These are phyloP conservation scores for Eupsilia transversa DNA, from an alignment of 2,888 invertebrate species.

Conservation along the genomic window DNA sequence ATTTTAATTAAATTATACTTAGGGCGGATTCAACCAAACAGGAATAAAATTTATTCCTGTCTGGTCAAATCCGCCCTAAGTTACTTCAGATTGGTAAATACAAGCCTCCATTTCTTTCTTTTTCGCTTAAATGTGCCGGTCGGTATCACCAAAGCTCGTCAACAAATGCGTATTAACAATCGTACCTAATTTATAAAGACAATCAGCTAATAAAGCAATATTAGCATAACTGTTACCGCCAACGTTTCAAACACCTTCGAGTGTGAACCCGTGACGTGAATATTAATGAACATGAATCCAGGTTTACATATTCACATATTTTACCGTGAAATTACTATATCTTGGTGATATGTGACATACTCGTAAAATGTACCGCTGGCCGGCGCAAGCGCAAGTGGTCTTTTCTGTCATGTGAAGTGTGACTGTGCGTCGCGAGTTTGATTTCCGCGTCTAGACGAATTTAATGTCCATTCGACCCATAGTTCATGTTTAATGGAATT, in stretches of 20 bases:
- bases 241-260: neutral
- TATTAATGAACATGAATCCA: conserved; percentile 36
- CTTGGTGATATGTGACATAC: conserved; percentile 16
- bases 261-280: conserved; percentile 14
- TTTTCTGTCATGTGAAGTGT: neutral
- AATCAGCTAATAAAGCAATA: neutral
- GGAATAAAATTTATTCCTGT: too few species aligned
- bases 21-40: too few species aligned
- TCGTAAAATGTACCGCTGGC: conserved; percentile 29
- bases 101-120: neutral
- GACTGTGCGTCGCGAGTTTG: neutral
- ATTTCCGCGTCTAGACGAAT: conserved; percentile 16
- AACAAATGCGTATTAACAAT: neutral
- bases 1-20: too few species aligned
- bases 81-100: neutral
- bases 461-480: conserved; percentile 19
- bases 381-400: neutral
- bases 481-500: conserved; percentile 30
- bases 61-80: too few species aligned
- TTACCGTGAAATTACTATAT: conserved; percentile 19
- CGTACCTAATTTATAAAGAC: neutral
- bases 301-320: conserved; percentile 43
- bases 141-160: neutral
- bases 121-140: too few species aligned
- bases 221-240: conserved; percentile 1